Percentiles rank a stretch among this genome's conserved stretches.
phyloP scores from a whole-genome alignment of 2,888 invertebrate species.

The Diogma glabrata region DNA sequence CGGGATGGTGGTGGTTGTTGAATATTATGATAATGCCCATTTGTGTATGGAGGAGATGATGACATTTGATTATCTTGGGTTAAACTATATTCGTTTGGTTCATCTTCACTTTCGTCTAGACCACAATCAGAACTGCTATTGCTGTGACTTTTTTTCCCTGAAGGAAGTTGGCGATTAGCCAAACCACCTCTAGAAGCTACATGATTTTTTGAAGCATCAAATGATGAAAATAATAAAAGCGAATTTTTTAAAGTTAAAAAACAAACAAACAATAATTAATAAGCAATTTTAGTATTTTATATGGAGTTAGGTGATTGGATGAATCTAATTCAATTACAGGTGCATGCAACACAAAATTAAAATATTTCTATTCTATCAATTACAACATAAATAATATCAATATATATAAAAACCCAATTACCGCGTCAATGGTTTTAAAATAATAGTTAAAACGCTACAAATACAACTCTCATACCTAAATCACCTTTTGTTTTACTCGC shows the following conservation, averaged over 20 bases:
- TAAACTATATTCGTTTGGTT: slow-evolving; percentile 44
- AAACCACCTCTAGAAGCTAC: slow-evolving; percentile 61
- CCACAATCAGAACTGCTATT: slow-evolving; percentile 64
- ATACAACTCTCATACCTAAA: slow-evolving; percentile 37
- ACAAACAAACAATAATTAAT: background rate
- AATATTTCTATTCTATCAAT: no score
- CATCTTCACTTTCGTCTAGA: slow-evolving; percentile 52
- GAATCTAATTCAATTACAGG: no score
- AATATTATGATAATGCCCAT: slow-evolving; percentile 7
- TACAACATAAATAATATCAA: no score
- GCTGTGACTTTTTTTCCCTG: slow-evolving; percentile 41
- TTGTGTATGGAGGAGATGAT: slow-evolving; percentile 4
- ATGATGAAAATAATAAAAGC: background rate
- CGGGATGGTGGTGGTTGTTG: slow-evolving; percentile 16
- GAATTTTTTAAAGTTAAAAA: slow-evolving; percentile 4
- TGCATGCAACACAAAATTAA: no score
- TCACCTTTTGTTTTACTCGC: slow-evolving; percentile 77
- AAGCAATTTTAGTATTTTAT: no score
- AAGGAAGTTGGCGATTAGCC: slow-evolving; percentile 59
- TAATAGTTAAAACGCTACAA: slow-evolving; percentile 7
- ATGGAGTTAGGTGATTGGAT: no score
- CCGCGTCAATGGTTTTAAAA: no score
- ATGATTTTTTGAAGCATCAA: slow-evolving; percentile 9
- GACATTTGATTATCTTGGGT: slow-evolving; percentile 16
- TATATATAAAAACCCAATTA: no score